These are phyloP conservation scores for Luperina testacea DNA, from an alignment of 2,888 invertebrate species.

Conservation along the genomic window DNA sequence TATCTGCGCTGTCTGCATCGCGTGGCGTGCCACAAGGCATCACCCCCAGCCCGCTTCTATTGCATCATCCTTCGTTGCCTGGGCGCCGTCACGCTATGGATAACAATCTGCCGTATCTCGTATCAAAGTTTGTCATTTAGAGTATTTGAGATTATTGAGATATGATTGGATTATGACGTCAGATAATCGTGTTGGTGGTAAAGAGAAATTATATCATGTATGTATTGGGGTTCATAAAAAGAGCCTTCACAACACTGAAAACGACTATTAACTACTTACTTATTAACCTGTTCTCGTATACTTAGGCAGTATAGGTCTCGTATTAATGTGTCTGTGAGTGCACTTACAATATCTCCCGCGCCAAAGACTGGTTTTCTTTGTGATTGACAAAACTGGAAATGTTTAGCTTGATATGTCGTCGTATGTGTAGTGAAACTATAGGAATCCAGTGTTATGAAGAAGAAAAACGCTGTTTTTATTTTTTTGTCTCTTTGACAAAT, in stretches of 20 bases:
- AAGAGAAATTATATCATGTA: neutral
- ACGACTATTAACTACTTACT: neutral
- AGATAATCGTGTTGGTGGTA: neutral
- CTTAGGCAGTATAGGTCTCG: neutral
- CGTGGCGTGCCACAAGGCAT: conserved; percentile 34
- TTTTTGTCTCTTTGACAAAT: too few relatives aligned
- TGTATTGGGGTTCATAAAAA: neutral
- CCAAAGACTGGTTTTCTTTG: too few relatives aligned
- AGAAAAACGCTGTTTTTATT: too few relatives aligned
- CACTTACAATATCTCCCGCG: too few relatives aligned
- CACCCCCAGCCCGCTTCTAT: conserved; percentile 24
- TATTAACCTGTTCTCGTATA: neutral
- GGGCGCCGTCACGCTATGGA: conserved; percentile 27
- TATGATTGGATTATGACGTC: neutral
- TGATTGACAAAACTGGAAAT: too few relatives aligned
- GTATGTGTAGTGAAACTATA: too few relatives aligned
- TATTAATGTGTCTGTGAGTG: too few relatives aligned
- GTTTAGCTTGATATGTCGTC: too few relatives aligned
- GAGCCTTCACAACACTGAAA: neutral
- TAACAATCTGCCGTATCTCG: neutral
- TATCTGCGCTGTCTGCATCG: conserved; percentile 13
- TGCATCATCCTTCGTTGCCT: conserved; percentile 9
- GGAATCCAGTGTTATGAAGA: too few relatives aligned
- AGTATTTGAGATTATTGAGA: neutral
- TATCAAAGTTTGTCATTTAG: neutral